Evolutionary conservation across 2,888 invertebrate genomes (phyloP).

Genomic region (Melipona beecheii): DNA sequence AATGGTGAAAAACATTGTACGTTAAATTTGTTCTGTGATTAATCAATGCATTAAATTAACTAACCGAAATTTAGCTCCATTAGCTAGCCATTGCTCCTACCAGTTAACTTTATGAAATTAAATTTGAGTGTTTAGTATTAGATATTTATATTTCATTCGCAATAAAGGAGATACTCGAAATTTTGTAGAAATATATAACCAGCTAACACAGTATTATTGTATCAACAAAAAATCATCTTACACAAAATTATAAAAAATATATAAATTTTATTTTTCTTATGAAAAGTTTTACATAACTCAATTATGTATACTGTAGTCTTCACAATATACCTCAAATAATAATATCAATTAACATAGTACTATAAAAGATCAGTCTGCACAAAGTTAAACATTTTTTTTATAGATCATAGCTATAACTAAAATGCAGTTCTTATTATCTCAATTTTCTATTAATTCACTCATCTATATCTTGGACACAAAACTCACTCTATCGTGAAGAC

Average conservation of each 20-base stretch:
- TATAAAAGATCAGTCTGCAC: no score
- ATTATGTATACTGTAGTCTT: background rate
- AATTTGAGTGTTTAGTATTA: no score
- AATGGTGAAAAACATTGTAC: background rate
- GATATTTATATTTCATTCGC: no score
- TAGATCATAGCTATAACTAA: constrained; percentile 4
- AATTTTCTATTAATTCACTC: background rate
- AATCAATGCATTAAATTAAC: background rate
- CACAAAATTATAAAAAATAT: background rate
- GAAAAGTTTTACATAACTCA: background rate
- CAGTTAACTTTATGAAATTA: no score
- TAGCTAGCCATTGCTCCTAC: no score
- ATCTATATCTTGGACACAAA: background rate
- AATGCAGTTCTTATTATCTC: background rate
- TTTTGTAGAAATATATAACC: no score
- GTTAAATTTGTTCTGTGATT: background rate
- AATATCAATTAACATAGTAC: no score
- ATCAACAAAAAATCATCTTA: background rate
- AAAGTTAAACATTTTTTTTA: background rate
- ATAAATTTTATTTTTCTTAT: background rate
- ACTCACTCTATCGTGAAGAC: background rate
- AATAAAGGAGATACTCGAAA: no score
- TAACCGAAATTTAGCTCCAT: no score
- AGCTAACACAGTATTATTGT: background rate
- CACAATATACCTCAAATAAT: background rate